phyloP scores from a whole-genome alignment of 2,797 vertebrate species.

The Phrynocephalus guinanensis region DNA sequence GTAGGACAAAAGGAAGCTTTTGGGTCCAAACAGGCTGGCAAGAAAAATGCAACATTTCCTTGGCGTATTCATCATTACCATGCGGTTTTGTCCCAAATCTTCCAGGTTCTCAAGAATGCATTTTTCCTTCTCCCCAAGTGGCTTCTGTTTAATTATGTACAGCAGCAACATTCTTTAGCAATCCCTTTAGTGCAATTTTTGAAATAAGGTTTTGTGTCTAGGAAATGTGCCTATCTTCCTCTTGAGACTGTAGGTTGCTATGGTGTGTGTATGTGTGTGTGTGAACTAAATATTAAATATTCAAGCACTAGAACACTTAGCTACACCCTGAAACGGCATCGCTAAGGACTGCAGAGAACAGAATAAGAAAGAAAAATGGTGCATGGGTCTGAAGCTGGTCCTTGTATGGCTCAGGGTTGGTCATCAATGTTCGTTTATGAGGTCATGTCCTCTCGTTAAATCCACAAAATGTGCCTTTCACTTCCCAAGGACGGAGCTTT shows the following conservation, averaged over 20 bases:
- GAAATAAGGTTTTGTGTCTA: not conserved
- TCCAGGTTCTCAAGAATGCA: not conserved
- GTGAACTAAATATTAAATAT: not conserved
- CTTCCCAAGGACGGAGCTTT: not conserved
- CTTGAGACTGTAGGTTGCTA: not conserved
- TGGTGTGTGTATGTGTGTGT: not conserved
- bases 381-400: not conserved
- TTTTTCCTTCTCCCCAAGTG: not conserved
- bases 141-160: not conserved
- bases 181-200: not conserved
- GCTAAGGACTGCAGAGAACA: not conserved
- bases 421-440: no score
- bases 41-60: slow-evolving; percentile 34
- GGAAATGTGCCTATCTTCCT: no score
- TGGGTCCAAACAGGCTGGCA: slow-evolving; percentile 26
- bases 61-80: not conserved
- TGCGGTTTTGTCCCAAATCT: slow-evolving; percentile 19
- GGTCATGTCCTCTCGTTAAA: not conserved
- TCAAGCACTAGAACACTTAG: not conserved
- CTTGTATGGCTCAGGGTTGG: not conserved
- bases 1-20: slow-evolving; percentile 26
- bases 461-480: not conserved
- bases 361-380: no score
- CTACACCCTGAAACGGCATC: not conserved
- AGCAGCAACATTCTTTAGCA: not conserved